Conservation (phyloP, 1,140 invertebrate genomes). For the Philopotamus ludificatus region DNA sequence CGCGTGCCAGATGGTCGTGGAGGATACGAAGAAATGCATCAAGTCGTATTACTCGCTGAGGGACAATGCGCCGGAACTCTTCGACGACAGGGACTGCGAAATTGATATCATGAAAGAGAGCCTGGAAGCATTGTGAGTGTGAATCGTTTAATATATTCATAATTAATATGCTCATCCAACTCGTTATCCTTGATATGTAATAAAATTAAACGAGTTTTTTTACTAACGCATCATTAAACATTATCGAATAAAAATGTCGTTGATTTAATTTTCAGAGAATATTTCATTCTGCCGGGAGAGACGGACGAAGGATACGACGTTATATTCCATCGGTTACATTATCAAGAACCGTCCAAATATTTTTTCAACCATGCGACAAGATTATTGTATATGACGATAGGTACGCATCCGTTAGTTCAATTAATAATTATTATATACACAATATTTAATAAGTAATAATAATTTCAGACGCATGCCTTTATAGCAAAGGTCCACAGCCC, state of each 20-base stretch:
- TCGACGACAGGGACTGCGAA: constrained; percentile 53
- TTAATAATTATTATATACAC: constrained; percentile 5
- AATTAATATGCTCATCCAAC: too few relatives aligned
- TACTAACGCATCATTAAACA: too few relatives aligned
- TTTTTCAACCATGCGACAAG: constrained; percentile 60
- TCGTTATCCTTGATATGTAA: not conserved
- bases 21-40: constrained; percentile 60
- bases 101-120: constrained; percentile 46
- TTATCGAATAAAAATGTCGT: too few relatives aligned
- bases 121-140: constrained; percentile 49
- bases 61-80: constrained; percentile 60
- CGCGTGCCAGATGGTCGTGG: constrained; percentile 59
- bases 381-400: constrained; percentile 63
- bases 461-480: constrained; percentile 55
- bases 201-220: too few relatives aligned
- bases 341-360: constrained; percentile 60
- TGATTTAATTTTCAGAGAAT: constrained; percentile 52
- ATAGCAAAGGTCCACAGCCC: constrained; percentile 54
- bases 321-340: constrained; percentile 60
- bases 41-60: constrained; percentile 59
- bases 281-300: constrained; percentile 56
- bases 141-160: too few relatives aligned
- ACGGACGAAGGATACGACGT: constrained; percentile 61
- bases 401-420: constrained; percentile 39
- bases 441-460: too few relatives aligned